Percentiles rank a stretch among this genome's conserved stretches.
Evolutionary conservation across 2,113 vertebrate genomes (phyloP).

Genomic region (Phaethon lepturus): DNA sequence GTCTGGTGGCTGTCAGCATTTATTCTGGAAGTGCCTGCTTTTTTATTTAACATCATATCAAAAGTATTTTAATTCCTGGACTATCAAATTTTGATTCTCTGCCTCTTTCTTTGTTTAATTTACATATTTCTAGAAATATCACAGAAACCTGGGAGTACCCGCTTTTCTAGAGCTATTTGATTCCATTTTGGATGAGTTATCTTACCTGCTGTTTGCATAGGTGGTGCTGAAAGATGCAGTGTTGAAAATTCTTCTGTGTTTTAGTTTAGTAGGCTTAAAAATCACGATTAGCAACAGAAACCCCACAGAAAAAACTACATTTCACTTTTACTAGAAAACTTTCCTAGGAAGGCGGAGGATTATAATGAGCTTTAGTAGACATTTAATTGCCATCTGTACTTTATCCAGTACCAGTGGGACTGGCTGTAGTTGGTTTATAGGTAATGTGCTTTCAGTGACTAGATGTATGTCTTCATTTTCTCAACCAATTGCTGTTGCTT

Average conservation of each 20-base stretch:
- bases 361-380: not conserved
- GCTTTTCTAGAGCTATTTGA: not conserved
- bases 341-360: not conserved
- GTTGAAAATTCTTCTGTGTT: not conserved
- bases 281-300: not conserved
- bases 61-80: not conserved
- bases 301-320: not conserved
- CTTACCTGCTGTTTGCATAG: not conserved
- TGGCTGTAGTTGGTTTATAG: not conserved
- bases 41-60: not conserved
- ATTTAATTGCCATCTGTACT: not conserved
- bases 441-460: not conserved
- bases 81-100: not conserved
- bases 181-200: not conserved
- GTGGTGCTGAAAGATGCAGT: not conserved
- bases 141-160: not conserved
- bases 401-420: not conserved
- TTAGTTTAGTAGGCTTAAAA: not conserved
- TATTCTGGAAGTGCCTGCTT: not conserved
- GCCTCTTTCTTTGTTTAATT: not conserved
- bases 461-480: not conserved
- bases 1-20: not conserved
- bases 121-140: not conserved
- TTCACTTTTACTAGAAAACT: not conserved
- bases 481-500: accelerated